Percentiles rank a stretch among this genome's conserved stretches.
phyloP scores from a whole-genome alignment of 2,113 vertebrate species.

The Psettodes erumei region DNA sequence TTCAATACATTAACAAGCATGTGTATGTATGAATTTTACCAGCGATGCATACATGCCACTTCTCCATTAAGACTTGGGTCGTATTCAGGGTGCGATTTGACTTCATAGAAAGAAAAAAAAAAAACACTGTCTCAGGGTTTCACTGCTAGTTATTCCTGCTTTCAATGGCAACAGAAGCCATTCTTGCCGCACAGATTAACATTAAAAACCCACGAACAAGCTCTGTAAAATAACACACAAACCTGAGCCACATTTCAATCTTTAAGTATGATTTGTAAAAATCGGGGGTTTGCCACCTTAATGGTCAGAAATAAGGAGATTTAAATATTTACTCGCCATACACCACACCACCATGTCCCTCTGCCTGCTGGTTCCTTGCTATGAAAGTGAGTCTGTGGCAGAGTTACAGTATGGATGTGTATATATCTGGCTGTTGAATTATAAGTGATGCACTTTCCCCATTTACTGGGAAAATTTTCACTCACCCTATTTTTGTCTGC shows the following conservation, averaged over 20 bases:
- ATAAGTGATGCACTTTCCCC: not conserved
- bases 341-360: not conserved
- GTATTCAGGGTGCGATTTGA: slow-evolving; percentile 56
- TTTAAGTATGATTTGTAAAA: not conserved
- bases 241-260: not conserved
- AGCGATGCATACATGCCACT: slow-evolving; percentile 55
- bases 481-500: not conserved
- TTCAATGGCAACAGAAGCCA: not conserved
- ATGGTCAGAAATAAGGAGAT: not conserved
- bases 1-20: slow-evolving; percentile 58
- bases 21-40: slow-evolving; percentile 56
- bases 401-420: not conserved
- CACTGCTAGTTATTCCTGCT: not conserved
- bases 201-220: not conserved
- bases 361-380: not conserved
- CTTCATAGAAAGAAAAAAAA: slow-evolving; percentile 21
- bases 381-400: too few species aligned
- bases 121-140: slow-evolving; percentile 1
- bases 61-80: slow-evolving; percentile 79
- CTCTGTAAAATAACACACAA: not conserved
- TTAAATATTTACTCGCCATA: not conserved
- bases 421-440: not conserved
- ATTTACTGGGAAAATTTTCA: not conserved
- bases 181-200: not conserved
- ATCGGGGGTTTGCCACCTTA: not conserved